Evolutionary conservation across 1,140 invertebrate genomes (phyloP).

Genomic region (Caenorhabditis remanei): DNA sequence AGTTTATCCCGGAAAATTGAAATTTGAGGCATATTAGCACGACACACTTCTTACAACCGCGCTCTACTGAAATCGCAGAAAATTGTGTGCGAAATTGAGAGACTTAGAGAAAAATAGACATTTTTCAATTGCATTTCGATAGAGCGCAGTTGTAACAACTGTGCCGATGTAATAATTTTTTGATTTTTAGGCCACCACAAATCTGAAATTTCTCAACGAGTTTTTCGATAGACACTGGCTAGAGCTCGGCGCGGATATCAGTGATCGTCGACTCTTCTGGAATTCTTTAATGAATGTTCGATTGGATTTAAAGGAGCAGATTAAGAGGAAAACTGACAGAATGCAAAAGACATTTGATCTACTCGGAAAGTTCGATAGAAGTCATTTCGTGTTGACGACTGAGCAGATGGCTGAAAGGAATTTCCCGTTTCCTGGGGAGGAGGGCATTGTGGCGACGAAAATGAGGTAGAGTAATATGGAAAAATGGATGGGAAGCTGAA

Average conservation of each 20-base stretch:
- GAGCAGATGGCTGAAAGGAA: slow-evolving; percentile 6
- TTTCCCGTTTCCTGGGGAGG: slow-evolving; percentile 79
- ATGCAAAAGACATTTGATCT: not conserved
- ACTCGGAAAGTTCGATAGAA: slow-evolving; percentile 5
- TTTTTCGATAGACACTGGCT: slow-evolving; percentile 65
- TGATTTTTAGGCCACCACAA: slow-evolving; percentile 51
- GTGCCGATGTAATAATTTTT: too few species aligned
- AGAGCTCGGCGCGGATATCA: slow-evolving; percentile 57
- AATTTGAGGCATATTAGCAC: too few species aligned
- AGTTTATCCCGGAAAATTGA: too few species aligned
- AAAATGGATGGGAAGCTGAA: too few species aligned
- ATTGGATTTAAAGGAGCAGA: slow-evolving; percentile 61
- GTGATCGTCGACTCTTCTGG: slow-evolving; percentile 60
- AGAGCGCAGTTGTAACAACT: not conserved
- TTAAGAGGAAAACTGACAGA: slow-evolving; percentile 58
- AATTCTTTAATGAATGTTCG: slow-evolving; percentile 58
- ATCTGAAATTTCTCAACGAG: slow-evolving; percentile 41
- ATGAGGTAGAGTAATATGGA: slow-evolving; percentile 56
- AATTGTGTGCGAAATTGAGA: too few species aligned
- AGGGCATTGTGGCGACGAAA: slow-evolving; percentile 78
- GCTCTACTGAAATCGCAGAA: too few species aligned
- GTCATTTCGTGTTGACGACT: slow-evolving; percentile 29
- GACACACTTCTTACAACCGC: too few species aligned
- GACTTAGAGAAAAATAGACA: too few species aligned
- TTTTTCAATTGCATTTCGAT: too few species aligned